phyloP scores from a whole-genome alignment of 2,888 invertebrate genomes.

The Junonia oenone region DNA sequence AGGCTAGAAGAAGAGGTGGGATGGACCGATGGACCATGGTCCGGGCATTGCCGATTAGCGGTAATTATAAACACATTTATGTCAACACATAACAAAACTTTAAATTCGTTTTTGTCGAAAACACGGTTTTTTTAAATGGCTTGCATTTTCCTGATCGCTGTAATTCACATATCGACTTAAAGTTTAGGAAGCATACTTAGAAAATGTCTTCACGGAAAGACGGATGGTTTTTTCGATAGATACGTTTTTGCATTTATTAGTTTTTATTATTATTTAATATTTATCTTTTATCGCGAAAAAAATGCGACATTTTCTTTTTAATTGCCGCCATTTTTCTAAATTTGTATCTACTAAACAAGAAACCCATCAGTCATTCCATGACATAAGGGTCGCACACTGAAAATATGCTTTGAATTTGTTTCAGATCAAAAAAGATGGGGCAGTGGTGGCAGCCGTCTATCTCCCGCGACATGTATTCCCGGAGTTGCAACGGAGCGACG shows the following conservation, averaged over 20 bases:
- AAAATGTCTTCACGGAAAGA: neutral
- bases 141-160: neutral
- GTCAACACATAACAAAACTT: too few species aligned
- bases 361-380: neutral
- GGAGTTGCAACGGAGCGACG: neutral
- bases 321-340: neutral
- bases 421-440: neutral
- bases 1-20: neutral
- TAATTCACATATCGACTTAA: neutral
- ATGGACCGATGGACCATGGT: neutral
- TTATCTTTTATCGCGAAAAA: neutral
- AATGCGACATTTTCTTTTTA: neutral
- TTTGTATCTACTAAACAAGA: neutral
- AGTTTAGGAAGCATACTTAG: neutral
- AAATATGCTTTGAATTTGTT: neutral
- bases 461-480: neutral
- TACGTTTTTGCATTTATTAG: neutral
- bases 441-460: neutral
- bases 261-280: too few species aligned
- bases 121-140: neutral
- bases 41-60: too few species aligned
- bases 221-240: neutral
- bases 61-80: too few species aligned
- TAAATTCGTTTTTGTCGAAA: neutral
- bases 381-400: neutral